Percentiles rank a stretch among this genome's conserved stretches.
Evolutionary conservation across 2,888 invertebrate species (phyloP).

Genomic region (Trachelus iudaicus): DNA sequence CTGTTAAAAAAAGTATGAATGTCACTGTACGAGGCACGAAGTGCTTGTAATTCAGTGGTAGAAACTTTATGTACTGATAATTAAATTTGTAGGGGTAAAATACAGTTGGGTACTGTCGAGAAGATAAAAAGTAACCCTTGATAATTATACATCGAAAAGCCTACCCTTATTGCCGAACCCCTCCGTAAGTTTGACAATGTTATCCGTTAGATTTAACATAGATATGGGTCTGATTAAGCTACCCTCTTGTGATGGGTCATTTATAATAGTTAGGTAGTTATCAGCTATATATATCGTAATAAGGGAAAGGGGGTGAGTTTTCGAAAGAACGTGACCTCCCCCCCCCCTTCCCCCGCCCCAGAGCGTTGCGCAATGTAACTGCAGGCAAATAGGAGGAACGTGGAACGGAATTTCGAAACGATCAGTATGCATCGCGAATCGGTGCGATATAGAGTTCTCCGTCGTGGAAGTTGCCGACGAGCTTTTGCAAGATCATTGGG

Average conservation of each 20-base stretch:
- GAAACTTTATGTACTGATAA: background rate
- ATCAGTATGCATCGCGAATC: constrained; percentile 44
- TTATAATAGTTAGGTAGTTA: constrained; percentile 14
- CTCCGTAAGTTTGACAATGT: background rate
- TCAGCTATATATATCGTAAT: background rate
- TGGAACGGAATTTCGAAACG: constrained; percentile 8
- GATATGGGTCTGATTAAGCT: constrained; percentile 26
- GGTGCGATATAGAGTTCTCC: constrained; percentile 31
- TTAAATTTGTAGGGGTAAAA: background rate
- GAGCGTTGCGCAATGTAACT: background rate
- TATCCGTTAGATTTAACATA: background rate
- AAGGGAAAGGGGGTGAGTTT: background rate
- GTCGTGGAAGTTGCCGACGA: background rate
- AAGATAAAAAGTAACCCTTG: background rate
- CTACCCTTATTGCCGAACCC: background rate
- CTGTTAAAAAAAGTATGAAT: too few species aligned
- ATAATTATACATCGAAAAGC: background rate
- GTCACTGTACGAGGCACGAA: too few species aligned
- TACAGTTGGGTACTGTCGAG: background rate
- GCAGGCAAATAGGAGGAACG: background rate
- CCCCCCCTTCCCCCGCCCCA: too few species aligned
- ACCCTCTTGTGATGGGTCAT: constrained; percentile 27
- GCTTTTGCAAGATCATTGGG: constrained; percentile 27
- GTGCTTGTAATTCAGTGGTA: too few species aligned
- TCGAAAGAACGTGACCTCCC: background rate